Percentiles rank a stretch among this genome's conserved stretches.
Conservation (phyloP, 2,888 invertebrate genomes). For the Prenolepis imparis region DNA sequence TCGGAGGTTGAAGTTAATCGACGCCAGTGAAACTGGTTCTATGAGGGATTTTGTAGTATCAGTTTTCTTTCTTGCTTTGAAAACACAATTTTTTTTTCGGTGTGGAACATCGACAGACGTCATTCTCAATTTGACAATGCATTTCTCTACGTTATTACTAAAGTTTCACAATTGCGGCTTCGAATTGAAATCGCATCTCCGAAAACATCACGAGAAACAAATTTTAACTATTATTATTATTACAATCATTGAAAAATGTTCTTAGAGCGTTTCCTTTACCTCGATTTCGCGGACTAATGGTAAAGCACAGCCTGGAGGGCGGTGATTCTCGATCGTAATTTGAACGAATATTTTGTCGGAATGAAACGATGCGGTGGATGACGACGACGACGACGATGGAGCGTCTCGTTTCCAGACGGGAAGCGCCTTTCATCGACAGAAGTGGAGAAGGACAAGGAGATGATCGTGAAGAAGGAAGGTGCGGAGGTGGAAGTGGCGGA, state of each 20-base stretch:
- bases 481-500: constrained; percentile 51
- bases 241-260: neutral
- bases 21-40: no score
- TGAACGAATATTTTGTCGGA: constrained; percentile 63
- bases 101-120: constrained; percentile 7
- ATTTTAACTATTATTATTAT: constrained; percentile 12
- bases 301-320: constrained; percentile 52
- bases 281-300: constrained; percentile 32
- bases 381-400: constrained; percentile 43
- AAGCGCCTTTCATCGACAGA: constrained; percentile 51
- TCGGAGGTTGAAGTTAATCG: no score
- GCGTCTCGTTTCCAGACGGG: constrained; percentile 57
- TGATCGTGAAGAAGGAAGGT: constrained; percentile 34
- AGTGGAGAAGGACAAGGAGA: constrained; percentile 24
- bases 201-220: neutral
- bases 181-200: neutral
- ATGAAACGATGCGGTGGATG: constrained; percentile 53
- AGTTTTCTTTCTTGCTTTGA: no score
- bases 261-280: constrained; percentile 4
- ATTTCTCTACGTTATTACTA: constrained; percentile 36
- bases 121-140: constrained; percentile 23
- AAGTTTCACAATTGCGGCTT: neutral
- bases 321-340: constrained; percentile 68
- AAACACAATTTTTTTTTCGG: neutral
- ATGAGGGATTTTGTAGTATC: no score